Evolutionary conservation across 2,797 vertebrate species (phyloP), one percentile per base, ranked within the genome.

Genomic region (Poeciliopsis presidionis): DNA sequence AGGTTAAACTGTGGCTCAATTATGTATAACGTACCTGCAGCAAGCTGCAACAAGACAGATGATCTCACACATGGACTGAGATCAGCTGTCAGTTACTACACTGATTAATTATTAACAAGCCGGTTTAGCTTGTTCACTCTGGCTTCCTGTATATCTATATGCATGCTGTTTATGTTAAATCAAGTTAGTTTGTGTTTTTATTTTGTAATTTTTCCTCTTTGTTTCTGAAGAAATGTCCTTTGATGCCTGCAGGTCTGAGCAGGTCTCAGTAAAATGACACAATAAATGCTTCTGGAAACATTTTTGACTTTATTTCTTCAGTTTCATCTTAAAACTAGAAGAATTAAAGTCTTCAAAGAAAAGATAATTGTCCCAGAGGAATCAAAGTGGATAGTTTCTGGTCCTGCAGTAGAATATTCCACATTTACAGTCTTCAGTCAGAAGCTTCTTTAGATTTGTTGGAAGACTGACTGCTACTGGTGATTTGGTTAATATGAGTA

Each of bases 31-130:
- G 72, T 72, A 78, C 72, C 72, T 11, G 39, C 76, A 77, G 53
- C 51, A 77, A 53, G 71, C 51, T 77, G 92, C 81, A 93, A 93
- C 80, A 84, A n/a, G 82, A 90, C 78, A 88, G 43, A 87, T 74
- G 77, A 77, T 74, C 86, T 90, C 84, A 89, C 89, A 89, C 84
- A 77, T 72, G 75, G 83, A 70, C 84, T 63, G 87, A 47, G 59
- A 74, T 84, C 46, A 1, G 72, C 76, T 86, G 88, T 87, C 89
- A 75, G 70, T 86, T 86, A 86, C 93, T 75, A 33, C 74, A 57
- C 79, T 80, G 41, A 90, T 95, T 2, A 93, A 93, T 86, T 88
- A 93, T 94, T 92, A 81, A 92, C 30, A 77, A 82, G 72, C 7
- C 18, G 57, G 28, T 3, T 72, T 70, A 69, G 73, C 74, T 81